Conservation (phyloP, 2,113 vertebrate species). For the Leucopsar rothschildi region DNA sequence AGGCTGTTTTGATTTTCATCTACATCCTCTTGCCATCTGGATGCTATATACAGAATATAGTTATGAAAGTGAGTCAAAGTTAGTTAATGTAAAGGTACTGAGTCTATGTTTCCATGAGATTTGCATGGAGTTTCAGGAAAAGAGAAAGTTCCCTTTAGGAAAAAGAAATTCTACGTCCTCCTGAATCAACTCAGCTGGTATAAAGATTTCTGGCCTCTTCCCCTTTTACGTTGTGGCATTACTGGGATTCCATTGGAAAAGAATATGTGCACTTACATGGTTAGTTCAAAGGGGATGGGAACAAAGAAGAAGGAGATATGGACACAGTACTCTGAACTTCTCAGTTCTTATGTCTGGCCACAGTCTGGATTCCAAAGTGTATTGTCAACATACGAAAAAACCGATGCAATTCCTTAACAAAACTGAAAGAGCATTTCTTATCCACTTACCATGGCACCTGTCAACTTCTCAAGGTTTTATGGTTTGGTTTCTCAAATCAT, state of each 20-base stretch:
- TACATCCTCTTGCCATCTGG: neutral
- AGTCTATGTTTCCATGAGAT: neutral
- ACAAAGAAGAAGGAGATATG: neutral
- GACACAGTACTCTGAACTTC: neutral
- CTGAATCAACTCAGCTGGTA: neutral
- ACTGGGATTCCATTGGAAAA: neutral
- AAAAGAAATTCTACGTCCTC: neutral
- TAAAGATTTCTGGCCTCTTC: neutral
- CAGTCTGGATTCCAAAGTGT: neutral
- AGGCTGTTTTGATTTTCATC: neutral
- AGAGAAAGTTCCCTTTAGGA: neutral
- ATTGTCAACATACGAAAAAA: neutral
- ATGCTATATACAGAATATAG: neutral
- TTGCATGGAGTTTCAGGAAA: neutral
- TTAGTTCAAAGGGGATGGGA: neutral
- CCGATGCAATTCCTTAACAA: neutral
- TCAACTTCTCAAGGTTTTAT: neutral
- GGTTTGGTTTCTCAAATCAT: neutral
- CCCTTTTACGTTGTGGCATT: neutral
- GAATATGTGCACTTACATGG: accelerated
- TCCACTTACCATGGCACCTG: neutral
- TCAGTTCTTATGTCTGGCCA: neutral
- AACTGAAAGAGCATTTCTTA: neutral
- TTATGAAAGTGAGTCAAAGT: neutral
- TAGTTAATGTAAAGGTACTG: neutral